Conservation (phyloP, 2,797 vertebrate genomes). For the Sebastes hopkinsi region DNA sequence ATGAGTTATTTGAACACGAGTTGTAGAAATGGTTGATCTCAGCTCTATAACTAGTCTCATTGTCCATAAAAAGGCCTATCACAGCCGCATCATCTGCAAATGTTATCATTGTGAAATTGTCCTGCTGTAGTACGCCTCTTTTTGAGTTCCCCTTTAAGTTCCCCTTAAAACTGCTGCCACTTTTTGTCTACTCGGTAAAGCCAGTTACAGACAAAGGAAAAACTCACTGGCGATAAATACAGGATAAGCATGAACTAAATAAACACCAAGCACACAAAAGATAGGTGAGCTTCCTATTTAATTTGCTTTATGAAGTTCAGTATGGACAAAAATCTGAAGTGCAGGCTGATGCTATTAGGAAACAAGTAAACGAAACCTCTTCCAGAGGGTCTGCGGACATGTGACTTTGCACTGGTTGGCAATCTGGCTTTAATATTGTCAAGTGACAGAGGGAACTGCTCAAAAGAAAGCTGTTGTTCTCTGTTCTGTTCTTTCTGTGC, state of each 20-base stretch:
- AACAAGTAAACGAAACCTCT: conserved; percentile 4
- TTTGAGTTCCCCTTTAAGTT: background rate
- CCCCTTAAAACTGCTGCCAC: background rate
- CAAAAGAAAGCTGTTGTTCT: conserved; percentile 11
- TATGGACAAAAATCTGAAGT: background rate
- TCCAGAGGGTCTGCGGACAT: conserved; percentile 10
- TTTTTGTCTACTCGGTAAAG: background rate
- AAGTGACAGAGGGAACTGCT: background rate
- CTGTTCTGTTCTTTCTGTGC: conserved; percentile 1
- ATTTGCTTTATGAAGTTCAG: background rate
- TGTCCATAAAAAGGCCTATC: too few species aligned
- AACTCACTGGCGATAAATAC: background rate
- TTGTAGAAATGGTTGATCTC: background rate
- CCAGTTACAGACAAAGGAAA: background rate
- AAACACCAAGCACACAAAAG: background rate
- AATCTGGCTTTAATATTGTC: conserved; percentile 18
- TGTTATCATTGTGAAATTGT: too few species aligned
- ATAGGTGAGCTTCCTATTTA: background rate
- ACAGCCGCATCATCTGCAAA: too few species aligned
- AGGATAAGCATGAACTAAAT: background rate
- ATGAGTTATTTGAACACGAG: background rate
- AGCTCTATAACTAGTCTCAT: background rate
- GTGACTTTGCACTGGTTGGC: background rate
- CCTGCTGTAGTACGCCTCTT: background rate
- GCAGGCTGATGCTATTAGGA: background rate